Percentiles rank a stretch among this genome's conserved stretches.
phyloP scores from a whole-genome alignment of 2,113 vertebrate genomes.

The Psettodes erumei region DNA sequence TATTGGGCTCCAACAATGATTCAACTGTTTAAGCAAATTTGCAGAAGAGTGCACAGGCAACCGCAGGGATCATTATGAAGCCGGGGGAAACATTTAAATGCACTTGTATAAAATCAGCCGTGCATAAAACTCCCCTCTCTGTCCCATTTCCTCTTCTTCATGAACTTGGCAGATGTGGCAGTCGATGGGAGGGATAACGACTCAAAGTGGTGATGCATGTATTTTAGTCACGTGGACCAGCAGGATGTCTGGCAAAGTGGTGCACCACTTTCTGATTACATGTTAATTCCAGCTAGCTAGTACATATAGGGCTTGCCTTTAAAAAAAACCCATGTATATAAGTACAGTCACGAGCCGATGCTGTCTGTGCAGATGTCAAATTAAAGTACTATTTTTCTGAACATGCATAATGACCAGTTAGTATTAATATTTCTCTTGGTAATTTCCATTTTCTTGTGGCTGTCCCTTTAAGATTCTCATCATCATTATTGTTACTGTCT shows the following conservation, averaged over 20 bases:
- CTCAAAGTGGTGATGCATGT: not conserved
- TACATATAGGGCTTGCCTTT: no score
- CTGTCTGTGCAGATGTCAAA: not conserved
- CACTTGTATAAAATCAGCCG: conserved; percentile 13
- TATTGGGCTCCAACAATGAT: conserved; percentile 14
- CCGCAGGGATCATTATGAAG: conserved; percentile 7
- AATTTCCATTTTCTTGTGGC: not conserved
- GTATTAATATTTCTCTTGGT: not conserved
- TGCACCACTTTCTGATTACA: not conserved
- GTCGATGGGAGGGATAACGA: not conserved
- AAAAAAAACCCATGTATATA: no score
- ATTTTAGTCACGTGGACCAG: not conserved
- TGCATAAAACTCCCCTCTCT: not conserved
- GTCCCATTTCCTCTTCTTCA: not conserved
- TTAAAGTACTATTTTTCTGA: no score
- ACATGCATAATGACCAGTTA: conserved; percentile 4
- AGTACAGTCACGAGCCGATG: not conserved
- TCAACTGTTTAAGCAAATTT: conserved; percentile 33
- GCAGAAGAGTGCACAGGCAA: not conserved
- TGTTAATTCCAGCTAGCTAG: not conserved
- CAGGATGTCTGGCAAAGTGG: not conserved
- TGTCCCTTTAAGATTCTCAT: not conserved
- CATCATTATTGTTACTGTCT: not conserved
- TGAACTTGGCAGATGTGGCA: conserved; percentile 2
- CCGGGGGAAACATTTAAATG: conserved; percentile 3